Base-by-base conservation (phyloP, 2,113 vertebrate genomes). In the Mellivora capensis region DNA sequence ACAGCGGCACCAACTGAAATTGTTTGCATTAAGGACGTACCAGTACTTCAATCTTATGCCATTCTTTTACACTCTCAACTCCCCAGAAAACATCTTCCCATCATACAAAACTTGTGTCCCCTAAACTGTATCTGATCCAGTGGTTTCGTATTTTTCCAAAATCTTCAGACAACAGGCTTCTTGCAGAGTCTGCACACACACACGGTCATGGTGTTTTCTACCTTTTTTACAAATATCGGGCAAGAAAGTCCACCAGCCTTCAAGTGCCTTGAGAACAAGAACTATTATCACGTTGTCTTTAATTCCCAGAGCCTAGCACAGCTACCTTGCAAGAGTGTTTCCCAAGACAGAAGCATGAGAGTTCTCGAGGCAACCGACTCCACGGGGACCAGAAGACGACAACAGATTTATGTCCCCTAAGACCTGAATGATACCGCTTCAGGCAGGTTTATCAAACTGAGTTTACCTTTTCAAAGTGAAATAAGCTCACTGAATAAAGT, bases 301-400 rank as follows among this genome's bases (percentile, higher is more conserved):
- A 85, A 39, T 57, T 64, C 71, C 71, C 82, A 29, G 29, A 86
- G 87, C 44, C 79, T 20, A 23, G 14, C 67, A 44, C 89, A 29
- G 52, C 69, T 25, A n/a, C 59, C 87, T 89, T 23, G 62, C 47
- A 49, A 34, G 77, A 83, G 74, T 62, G 76, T 90, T 90, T 90
- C 88, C 95, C 54, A 89, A 18, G 54, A 77, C 79, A 91, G 62
- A 93, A 59, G 39, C 61, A 59, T 52, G 42, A 86, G 29, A 59
- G 74, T 77, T 92, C 76, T 84, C 69, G 31, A 25, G 47, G 95
- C 71, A 96, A 92, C 90, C 94, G 93, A 74, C 84, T 62, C 95
- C 92, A 44, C 6, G n/a, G 81, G 79, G 96, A 96, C 77, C 27
- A 62, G 27, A 87, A 80, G 47, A 59, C 47, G 59, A 79, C 77